phyloP scores from a whole-genome alignment of 2,113 vertebrate species.

The Clarias batrachus region DNA sequence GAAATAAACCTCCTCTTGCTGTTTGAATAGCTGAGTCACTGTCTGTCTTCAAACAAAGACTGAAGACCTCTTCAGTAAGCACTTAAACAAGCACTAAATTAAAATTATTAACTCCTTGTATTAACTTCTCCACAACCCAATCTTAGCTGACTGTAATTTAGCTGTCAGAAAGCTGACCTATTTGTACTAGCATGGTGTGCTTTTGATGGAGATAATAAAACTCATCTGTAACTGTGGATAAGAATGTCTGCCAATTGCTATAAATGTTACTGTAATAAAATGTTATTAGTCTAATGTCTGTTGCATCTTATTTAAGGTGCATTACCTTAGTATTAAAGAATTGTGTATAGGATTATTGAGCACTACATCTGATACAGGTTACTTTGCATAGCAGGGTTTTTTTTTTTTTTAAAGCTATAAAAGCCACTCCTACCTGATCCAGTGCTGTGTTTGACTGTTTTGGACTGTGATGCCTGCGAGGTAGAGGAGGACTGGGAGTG shows the following conservation, averaged over 20 bases:
- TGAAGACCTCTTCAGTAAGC: slow-evolving; percentile 4
- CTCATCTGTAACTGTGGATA: not conserved
- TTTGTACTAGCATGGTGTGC: not conserved
- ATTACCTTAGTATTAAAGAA: not conserved
- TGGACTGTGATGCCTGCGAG: slow-evolving; percentile 82
- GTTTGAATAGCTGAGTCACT: slow-evolving; percentile 15
- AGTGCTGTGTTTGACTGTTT: slow-evolving; percentile 86
- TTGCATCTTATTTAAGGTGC: not conserved
- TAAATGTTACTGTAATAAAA: slow-evolving; percentile 1
- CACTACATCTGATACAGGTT: not conserved
- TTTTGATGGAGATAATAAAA: not conserved
- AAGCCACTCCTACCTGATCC: slow-evolving; percentile 83
- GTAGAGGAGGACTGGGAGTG: slow-evolving; percentile 79
- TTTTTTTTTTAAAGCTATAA: not conserved
- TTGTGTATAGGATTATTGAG: not conserved
- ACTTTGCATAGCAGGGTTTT: not conserved
- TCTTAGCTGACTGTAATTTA: slow-evolving; percentile 3
- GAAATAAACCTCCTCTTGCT: not conserved
- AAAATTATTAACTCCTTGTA: not conserved
- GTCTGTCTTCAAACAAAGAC: not conserved
- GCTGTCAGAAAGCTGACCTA: not conserved
- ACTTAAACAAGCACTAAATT: slow-evolving; percentile 10
- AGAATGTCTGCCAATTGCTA: not conserved
- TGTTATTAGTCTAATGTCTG: not conserved
- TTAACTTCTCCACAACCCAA: not conserved